These are phyloP conservation scores for Liopterus haemorrhoidalis DNA, from an alignment of 2,888 invertebrate species.

Conservation along the genomic window DNA sequence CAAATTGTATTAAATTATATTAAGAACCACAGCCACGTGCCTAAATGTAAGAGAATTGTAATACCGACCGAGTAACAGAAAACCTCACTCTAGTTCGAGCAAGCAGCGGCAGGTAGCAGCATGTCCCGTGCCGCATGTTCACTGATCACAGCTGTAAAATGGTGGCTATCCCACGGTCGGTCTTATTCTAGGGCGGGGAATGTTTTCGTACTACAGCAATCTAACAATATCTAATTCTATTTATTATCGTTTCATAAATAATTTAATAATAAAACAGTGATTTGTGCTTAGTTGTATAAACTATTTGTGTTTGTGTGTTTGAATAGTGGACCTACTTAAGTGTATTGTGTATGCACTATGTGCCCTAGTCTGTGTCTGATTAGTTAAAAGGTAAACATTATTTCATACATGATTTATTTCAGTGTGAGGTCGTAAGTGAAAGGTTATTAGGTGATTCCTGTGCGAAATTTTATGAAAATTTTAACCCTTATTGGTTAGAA, in stretches of 20 bases:
- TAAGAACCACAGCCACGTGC: too few species aligned
- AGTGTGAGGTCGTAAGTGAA: too few species aligned
- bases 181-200: slow-evolving; percentile 47
- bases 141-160: slow-evolving; percentile 40
- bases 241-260: slow-evolving; percentile 21
- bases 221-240: slow-evolving; percentile 21
- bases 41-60: too few species aligned
- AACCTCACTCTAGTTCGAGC: not conserved
- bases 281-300: slow-evolving; percentile 19
- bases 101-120: slow-evolving; percentile 12
- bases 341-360: slow-evolving; percentile 12
- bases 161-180: slow-evolving; percentile 43
- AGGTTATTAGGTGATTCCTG: too few species aligned
- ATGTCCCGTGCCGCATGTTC: slow-evolving; percentile 19
- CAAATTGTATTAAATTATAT: too few species aligned
- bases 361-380: slow-evolving; percentile 18
- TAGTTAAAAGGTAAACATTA: slow-evolving; percentile 21
- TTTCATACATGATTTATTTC: not conserved
- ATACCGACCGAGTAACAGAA: slow-evolving; percentile 9
- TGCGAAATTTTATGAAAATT: too few species aligned
- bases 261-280: slow-evolving; percentile 19
- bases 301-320: slow-evolving; percentile 20
- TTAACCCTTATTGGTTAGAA: too few species aligned
- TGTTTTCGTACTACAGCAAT: slow-evolving; percentile 29
- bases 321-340: slow-evolving; percentile 10